Percentiles rank a stretch among this genome's conserved stretches.
These are phyloP conservation scores for Corythaeola cristata DNA, from an alignment of 2,113 vertebrate species.

Conservation along the genomic window DNA sequence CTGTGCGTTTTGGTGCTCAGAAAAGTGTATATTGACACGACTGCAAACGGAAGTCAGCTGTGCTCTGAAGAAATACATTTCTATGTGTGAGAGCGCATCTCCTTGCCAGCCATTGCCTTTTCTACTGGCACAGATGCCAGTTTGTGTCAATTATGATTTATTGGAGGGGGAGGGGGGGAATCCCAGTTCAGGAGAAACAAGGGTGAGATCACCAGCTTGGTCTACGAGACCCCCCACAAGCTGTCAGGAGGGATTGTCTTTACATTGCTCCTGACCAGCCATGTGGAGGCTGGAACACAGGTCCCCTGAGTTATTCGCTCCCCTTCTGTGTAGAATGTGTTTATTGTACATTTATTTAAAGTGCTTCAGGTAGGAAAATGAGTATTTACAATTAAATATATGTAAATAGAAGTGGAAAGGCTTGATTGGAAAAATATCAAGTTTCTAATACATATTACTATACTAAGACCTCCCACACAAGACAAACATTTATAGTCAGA, in stretches of 20 bases:
- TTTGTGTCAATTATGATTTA: background rate
- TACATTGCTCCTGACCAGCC: rapidly evolving
- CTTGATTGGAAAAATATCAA: conserved; percentile 71
- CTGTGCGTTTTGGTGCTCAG: rapidly evolving
- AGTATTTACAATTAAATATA: conserved; percentile 66
- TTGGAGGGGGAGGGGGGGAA: background rate
- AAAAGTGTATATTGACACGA: background rate
- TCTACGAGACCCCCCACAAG: background rate
- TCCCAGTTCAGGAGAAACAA: background rate
- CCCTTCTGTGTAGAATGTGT: background rate
- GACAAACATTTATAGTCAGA: conserved; percentile 54
- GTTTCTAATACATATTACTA: conserved; percentile 69
- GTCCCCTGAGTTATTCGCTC: background rate
- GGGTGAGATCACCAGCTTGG: background rate
- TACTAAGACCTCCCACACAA: conserved; percentile 69
- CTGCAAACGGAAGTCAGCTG: background rate
- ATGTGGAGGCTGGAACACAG: background rate
- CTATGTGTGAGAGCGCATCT: background rate
- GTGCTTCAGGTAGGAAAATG: conserved; percentile 52
- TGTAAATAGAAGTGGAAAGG: conserved; percentile 69
- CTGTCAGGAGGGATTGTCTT: background rate
- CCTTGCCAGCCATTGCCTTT: background rate
- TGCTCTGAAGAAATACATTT: background rate
- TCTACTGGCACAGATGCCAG: background rate
- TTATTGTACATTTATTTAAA: conserved; percentile 32